phyloP scores from a whole-genome alignment of 2,888 invertebrate species.

The Amphipyra berbera region DNA sequence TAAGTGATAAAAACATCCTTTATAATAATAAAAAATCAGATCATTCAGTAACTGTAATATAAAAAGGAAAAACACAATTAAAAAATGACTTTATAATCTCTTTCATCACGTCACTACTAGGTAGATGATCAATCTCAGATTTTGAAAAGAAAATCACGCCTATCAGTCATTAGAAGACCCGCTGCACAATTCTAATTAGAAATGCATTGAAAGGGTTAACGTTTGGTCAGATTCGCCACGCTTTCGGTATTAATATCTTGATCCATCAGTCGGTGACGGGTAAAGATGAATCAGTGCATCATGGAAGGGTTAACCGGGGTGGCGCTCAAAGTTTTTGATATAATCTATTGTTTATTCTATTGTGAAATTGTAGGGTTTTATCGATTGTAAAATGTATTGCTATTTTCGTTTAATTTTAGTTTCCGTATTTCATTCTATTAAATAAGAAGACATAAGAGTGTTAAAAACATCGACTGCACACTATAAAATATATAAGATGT shows the following conservation, averaged over 20 bases:
- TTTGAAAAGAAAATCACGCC: conserved; percentile 64
- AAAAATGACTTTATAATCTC: conserved; percentile 19
- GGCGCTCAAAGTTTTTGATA: conserved; percentile 63
- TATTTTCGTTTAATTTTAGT: background rate
- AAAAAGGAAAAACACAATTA: too few relatives aligned
- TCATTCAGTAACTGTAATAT: too few relatives aligned
- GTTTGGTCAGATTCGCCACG: conserved; percentile 87
- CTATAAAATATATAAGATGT: too few relatives aligned
- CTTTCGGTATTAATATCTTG: conserved; percentile 88
- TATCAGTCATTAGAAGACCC: conserved; percentile 76
- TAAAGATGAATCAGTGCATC: conserved; percentile 85
- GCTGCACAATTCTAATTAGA: conserved; percentile 71
- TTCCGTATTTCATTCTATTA: too few relatives aligned
- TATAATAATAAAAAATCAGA: too few relatives aligned
- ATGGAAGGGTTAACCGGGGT: conserved; percentile 72
- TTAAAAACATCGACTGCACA: too few relatives aligned
- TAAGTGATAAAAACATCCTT: too few relatives aligned
- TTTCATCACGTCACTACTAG: conserved; percentile 49
- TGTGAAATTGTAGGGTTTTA: conserved; percentile 33
- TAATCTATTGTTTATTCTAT: conserved; percentile 23
- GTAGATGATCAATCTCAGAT: conserved; percentile 65
- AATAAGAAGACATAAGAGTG: too few relatives aligned
- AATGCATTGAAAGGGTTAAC: conserved; percentile 85
- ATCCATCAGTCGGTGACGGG: conserved; percentile 88
- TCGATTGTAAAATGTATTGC: background rate